Evolutionary conservation across 2,888 invertebrate species (phyloP).

Genomic region (Caenorhabditis afra): DNA sequence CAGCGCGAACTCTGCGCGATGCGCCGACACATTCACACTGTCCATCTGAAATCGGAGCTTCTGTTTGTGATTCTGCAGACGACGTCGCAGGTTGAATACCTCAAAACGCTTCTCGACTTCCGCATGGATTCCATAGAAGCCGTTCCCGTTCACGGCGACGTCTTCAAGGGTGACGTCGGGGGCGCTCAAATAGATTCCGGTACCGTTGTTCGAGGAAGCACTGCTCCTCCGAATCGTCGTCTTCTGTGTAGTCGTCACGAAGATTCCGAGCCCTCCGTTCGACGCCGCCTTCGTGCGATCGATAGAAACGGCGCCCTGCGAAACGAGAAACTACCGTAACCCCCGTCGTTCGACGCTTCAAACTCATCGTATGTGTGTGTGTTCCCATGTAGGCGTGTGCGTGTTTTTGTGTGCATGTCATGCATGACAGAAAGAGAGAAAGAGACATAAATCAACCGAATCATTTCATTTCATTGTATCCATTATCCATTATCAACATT

Average conservation of each 20-base stretch:
- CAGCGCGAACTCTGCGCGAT: conserved; percentile 23
- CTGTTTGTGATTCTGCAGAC: too few relatives aligned
- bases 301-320: conserved; percentile 47
- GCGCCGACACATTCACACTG: conserved; percentile 51
- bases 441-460: not conserved
- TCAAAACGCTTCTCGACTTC: conserved; percentile 45
- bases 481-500: conserved; percentile 26
- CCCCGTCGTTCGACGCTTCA: not conserved
- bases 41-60: conserved; percentile 32
- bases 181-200: conserved; percentile 47
- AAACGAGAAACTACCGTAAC: not conserved
- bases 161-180: conserved; percentile 45
- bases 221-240: conserved; percentile 29
- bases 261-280: conserved; percentile 49
- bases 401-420: conserved; percentile 30
- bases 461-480: too few relatives aligned
- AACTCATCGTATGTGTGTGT: conserved; percentile 2
- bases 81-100: conserved; percentile 22
- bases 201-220: conserved; percentile 42
- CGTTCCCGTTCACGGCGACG: conserved; percentile 45
- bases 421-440: not conserved
- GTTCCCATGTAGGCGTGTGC: not conserved
- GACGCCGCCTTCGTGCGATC: conserved; percentile 33
- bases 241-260: conserved; percentile 20
- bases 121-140: conserved; percentile 44